A percentile compares a stretch with the other conserved stretches of the same genome.
Evolutionary conservation across 2,797 vertebrate species (phyloP).

Genomic region (Malacoraja senta): DNA sequence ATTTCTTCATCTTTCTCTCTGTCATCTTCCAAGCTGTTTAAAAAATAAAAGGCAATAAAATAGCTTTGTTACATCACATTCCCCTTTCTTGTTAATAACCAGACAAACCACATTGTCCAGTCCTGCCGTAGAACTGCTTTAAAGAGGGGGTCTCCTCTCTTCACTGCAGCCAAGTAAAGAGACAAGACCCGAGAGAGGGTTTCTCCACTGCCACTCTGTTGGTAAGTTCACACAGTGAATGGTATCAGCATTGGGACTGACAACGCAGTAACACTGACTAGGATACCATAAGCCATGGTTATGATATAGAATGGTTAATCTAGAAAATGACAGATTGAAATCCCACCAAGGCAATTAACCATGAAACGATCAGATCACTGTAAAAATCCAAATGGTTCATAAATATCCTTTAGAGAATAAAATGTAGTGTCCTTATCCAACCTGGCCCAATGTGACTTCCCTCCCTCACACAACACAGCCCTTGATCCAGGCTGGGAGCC

Average conservation of each 20-base stretch:
- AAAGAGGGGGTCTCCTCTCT: neutral
- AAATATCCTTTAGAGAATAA: neutral
- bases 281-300: neutral
- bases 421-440: neutral
- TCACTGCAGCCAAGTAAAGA: neutral
- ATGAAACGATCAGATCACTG: neutral
- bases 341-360: neutral
- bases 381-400: neutral
- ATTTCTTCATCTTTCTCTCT: constrained; percentile 31
- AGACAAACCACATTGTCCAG: neutral
- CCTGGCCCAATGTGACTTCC: neutral
- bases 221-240: neutral
- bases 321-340: neutral
- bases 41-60: neutral
- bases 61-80: neutral
- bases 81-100: neutral
- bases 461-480: neutral
- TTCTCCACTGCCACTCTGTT: neutral
- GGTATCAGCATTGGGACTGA: neutral
- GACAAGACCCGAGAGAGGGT: neutral
- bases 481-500: neutral
- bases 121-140: too few species aligned
- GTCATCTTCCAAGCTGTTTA: constrained; percentile 20
- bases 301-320: neutral
- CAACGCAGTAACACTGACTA: neutral